Percentiles rank a stretch among this genome's conserved stretches.
Conservation (phyloP, 2,797 vertebrate genomes). For the Dicrostonyx torquatus region DNA sequence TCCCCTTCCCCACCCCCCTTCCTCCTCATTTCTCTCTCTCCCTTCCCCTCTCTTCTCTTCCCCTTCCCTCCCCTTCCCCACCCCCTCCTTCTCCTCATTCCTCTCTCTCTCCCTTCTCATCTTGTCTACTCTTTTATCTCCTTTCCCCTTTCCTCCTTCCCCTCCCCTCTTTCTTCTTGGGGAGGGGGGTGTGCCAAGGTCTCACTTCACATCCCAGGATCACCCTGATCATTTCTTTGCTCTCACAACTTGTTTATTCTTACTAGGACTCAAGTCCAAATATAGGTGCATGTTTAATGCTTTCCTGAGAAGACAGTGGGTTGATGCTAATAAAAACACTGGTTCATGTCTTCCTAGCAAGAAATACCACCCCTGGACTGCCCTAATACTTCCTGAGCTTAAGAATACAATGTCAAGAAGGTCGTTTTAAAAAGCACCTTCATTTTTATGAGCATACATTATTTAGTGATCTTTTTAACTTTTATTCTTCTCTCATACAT, state of each 20-base stretch:
- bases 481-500: background rate
- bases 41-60: background rate
- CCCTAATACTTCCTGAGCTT: constrained; percentile 35
- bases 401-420: constrained; percentile 69
- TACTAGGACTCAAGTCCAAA: constrained; percentile 32
- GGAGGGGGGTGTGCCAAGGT: background rate
- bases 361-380: constrained; percentile 40
- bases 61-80: fast-evolving
- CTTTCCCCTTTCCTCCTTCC: background rate
- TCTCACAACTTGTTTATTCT: constrained; percentile 34
- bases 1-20: background rate
- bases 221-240: background rate
- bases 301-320: constrained; percentile 62
- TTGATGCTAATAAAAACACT: constrained; percentile 72
- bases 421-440: constrained; percentile 42
- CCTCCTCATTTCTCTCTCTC: background rate
- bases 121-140: background rate
- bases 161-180: too few species aligned
- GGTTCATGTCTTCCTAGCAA: constrained; percentile 42
- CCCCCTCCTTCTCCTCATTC: background rate
- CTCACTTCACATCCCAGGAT: background rate
- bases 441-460: constrained; percentile 52
- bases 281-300: constrained; percentile 51
- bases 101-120: background rate
- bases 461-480: background rate